Percentiles rank a stretch among this genome's conserved stretches.
Evolutionary conservation across 2,888 invertebrate genomes (phyloP).

Genomic region (Gonocerus acuteangulatus): DNA sequence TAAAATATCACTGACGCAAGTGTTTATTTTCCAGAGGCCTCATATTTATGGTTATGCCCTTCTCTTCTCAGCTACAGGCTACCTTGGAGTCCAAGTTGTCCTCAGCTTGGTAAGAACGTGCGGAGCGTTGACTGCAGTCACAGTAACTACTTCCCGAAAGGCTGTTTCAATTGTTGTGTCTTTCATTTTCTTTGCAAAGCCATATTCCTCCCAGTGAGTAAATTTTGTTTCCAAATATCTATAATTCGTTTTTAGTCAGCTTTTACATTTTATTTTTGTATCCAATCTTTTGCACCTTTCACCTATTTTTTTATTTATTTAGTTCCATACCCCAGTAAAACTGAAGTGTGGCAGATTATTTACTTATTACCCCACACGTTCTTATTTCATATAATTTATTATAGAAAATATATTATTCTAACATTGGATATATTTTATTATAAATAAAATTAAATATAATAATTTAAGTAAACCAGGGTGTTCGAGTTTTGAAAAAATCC

Average conservation of each 20-base stretch:
- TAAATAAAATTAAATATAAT: no score
- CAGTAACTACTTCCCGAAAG: conserved; percentile 84
- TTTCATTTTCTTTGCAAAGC: conserved; percentile 88
- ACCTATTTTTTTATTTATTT: neutral
- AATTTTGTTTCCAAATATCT: conserved; percentile 7
- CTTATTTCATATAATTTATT: no score
- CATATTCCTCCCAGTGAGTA: conserved; percentile 84
- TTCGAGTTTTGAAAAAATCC: no score
- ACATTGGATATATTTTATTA: no score
- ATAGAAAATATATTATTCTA: no score
- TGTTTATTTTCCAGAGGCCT: conserved; percentile 51
- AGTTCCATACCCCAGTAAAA: no score
- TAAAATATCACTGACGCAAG: no score
- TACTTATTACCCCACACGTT: no score
- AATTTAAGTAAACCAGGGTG: no score
- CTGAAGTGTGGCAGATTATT: no score
- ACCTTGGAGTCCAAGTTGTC: conserved; percentile 88
- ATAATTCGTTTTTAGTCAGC: neutral
- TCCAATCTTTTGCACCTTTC: neutral
- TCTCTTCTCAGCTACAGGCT: conserved; percentile 80
- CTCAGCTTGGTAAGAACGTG: conserved; percentile 78
- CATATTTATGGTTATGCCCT: conserved; percentile 77
- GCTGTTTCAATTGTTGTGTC: conserved; percentile 87
- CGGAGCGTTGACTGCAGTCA: conserved; percentile 89
- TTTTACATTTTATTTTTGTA: neutral